phyloP scores from a whole-genome alignment of 2,797 vertebrate genomes.

The Antrozous pallidus region DNA sequence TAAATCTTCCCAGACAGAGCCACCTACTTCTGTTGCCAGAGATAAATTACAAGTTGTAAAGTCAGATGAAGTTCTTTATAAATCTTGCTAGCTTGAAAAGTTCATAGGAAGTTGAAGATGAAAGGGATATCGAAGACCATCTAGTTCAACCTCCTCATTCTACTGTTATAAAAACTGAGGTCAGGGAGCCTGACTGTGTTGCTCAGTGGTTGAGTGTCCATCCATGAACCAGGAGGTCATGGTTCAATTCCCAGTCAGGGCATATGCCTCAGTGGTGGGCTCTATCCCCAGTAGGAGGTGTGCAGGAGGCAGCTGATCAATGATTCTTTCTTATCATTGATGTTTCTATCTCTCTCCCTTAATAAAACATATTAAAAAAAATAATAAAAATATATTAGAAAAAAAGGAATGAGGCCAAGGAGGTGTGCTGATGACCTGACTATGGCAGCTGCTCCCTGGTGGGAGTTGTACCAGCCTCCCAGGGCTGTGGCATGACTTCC shows the following conservation, averaged over 20 bases:
- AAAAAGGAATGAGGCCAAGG: not conserved
- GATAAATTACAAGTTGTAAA: constrained; percentile 55
- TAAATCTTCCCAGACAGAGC: not conserved
- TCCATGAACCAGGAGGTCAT: no score
- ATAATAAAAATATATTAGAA: no score
- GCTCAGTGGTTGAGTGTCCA: no score
- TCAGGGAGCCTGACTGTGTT: not conserved
- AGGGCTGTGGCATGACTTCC: rapidly evolving
- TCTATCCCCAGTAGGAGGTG: no score
- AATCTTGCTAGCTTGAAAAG: constrained; percentile 38
- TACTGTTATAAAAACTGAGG: not conserved
- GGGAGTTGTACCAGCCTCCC: not conserved
- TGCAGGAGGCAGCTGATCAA: no score
- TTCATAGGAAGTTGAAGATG: not conserved
- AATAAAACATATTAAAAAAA: no score
- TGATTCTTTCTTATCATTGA: no score
- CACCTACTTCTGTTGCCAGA: constrained; percentile 1
- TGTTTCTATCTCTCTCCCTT: no score
- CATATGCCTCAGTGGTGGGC: no score
- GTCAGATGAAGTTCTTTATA: constrained; percentile 47
- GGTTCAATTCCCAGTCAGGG: no score
- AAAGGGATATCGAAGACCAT: not conserved
- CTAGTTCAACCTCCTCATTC: not conserved
- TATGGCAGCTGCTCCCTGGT: not conserved
- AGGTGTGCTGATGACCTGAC: not conserved